phyloP scores from a whole-genome alignment of 2,113 vertebrate species.

The Crotalus viridis region DNA sequence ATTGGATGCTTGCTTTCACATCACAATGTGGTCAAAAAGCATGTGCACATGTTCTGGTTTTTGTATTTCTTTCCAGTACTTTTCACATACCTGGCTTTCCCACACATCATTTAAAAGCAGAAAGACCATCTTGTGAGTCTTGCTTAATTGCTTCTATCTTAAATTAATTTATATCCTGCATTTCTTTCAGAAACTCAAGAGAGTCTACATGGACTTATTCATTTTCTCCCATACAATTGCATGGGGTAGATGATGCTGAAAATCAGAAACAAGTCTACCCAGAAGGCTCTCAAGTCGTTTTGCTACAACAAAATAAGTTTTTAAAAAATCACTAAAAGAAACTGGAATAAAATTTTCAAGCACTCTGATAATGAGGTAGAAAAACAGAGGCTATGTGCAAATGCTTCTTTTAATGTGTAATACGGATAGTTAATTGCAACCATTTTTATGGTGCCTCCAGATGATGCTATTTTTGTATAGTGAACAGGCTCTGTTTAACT shows the following conservation, averaged over 20 bases:
- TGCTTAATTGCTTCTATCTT: not conserved
- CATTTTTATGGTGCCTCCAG: not conserved
- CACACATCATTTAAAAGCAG: not conserved
- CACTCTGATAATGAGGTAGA: not conserved
- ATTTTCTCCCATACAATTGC: not conserved
- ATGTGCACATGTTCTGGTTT: not conserved
- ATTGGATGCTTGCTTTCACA: not conserved
- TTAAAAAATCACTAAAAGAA: not conserved
- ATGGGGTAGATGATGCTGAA: not conserved
- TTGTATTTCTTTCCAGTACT: not conserved
- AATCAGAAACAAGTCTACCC: not conserved
- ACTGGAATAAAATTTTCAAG: not conserved
- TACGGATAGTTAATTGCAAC: not conserved
- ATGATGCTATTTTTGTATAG: not conserved
- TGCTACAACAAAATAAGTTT: not conserved
- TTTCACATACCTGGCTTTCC: not conserved
- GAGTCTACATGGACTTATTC: not conserved
- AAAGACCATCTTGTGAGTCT: not conserved
- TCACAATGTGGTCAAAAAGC: not conserved
- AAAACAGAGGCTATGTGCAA: not conserved
- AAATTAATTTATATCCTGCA: not conserved
- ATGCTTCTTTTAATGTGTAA: not conserved
- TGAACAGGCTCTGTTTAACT: not conserved
- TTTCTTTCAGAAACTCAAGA: not conserved
- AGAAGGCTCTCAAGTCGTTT: not conserved